Base-by-base conservation (phyloP, 1,140 invertebrate species). In the Anoplolepis gracilipes region DNA sequence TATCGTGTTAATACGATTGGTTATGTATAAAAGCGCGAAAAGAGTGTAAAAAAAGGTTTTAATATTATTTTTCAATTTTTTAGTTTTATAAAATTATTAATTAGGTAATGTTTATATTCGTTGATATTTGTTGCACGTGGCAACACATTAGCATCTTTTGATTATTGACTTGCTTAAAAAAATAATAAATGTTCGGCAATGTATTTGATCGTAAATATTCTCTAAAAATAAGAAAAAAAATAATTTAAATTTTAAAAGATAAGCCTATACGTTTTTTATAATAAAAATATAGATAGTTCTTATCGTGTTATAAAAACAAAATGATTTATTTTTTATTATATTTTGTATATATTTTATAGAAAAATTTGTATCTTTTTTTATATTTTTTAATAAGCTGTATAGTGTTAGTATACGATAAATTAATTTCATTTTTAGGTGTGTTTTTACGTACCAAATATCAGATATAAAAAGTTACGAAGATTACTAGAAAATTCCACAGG, bases 161-260 rank as follows among this genome's bases (percentile, higher is more conserved):
- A 62, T 77, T 62, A 46, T 77, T 73, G 30, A 13, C n/a, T 75
- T 36, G 6, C 19, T 46, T 22, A 39, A 77, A 28, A 62, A 62
- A 49, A 36, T 62, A 19, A 13, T 19, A 28, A 25, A n/a, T n/a
- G n/a, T 33, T 57, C 30, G 13, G 1, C 1, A 36, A 22, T 36
- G 39, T 13, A 39, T 7, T 39, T 7, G 28, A 65, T 36, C 19
- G 42, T 30, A 0, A 16, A 76, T 42, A 39, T 28, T 61, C 2
- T 42, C 5, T 1, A 39, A 39, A 28, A 39, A 39, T 75, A 2
- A n/a, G n/a, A 22, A 19, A 57, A 57, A 22, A 25, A 75, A 13
- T 39, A 13, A 22, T 19, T 36, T 75, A 36, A 36, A 13, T 13
- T 19, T 36, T 75, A 36, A 36, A 36, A 36, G 6, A 36, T 36